Evolutionary conservation across 2,113 vertebrate species (phyloP), one percentile per base, ranked within the genome.

Genomic region (Oryzias javanicus): DNA sequence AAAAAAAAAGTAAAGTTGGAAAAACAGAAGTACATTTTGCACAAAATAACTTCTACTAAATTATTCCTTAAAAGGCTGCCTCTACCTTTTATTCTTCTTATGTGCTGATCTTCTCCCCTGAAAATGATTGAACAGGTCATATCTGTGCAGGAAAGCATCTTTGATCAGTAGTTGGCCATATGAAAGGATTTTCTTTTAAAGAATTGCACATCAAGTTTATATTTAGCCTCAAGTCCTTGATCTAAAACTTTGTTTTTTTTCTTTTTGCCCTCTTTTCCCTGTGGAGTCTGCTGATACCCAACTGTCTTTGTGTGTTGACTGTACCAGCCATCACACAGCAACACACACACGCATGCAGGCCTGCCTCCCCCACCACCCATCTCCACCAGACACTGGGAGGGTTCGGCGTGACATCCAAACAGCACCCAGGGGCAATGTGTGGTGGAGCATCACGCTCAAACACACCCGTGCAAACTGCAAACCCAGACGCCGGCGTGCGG

Each of bases 231-330:
- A 17, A 60, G 57, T 60, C 74, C 85, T 81, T 79, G 74, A 79
- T 78, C 59, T n/a, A 66, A 44, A 52, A 55, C 67, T 52, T 74
- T 35, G 18, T 56, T 65, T 62, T 61, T 70, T 50, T 55, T 62
- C 14, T 1, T 1, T 10, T 35, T 35, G 10, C 50, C 64, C 48
- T 8, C 7, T 35, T 66, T 69, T 60, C 55, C 60, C 76, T 78
- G 7, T 4, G 56, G 85, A 80, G 67, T 53, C 41, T 72, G 64
- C 80, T 84, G 68, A 44, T 83, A 82, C 79, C 77, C 67, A 74
- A 76, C 85, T 87, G 87, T 89, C 83, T 82, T 63, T 67, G 64
- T 78, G 78, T 67, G 83, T 86, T 82, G 81, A 80, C 79, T 88
- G 78, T 67, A 83, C 82, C 80, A 84, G 85, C 76, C 80, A 62